phyloP scores from a whole-genome alignment of 2,888 invertebrate species.

The Capitulum mitella region DNA sequence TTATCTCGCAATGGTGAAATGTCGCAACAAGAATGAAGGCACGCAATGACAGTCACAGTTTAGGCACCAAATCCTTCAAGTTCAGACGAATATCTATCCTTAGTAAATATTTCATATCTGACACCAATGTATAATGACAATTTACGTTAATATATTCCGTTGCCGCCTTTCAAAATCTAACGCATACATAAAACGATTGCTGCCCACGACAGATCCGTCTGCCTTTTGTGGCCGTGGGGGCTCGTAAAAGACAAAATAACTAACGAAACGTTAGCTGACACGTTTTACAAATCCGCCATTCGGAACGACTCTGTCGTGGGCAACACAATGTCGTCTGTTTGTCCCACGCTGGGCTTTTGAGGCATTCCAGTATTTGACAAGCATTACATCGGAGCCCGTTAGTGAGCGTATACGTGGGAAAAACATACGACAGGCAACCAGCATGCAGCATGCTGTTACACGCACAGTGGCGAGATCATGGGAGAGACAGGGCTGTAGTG shows the following conservation, averaged over 20 bases:
- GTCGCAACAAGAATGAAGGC: too few relatives aligned
- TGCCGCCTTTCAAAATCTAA: too few relatives aligned
- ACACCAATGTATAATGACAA: too few relatives aligned
- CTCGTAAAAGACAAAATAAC: background rate
- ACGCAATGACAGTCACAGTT: too few relatives aligned
- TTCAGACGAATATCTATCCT: too few relatives aligned
- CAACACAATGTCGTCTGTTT: background rate
- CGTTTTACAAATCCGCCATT: background rate
- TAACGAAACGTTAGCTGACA: background rate
- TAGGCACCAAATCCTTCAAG: too few relatives aligned
- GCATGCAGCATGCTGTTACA: conserved; percentile 16
- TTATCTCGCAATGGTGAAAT: too few relatives aligned
- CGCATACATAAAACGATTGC: background rate
- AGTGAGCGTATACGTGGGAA: background rate
- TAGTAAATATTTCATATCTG: too few relatives aligned
- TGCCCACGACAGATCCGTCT: too few relatives aligned
- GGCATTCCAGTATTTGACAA: background rate
- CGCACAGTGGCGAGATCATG: too few relatives aligned
- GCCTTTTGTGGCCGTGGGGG: too few relatives aligned
- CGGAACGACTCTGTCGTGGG: background rate
- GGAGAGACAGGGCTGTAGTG: background rate
- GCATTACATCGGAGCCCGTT: background rate
- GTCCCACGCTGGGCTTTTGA: background rate
- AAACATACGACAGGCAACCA: background rate
- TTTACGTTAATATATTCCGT: too few relatives aligned